Conservation (phyloP, 1,140 invertebrate species). For the Zaprionus inermis region DNA sequence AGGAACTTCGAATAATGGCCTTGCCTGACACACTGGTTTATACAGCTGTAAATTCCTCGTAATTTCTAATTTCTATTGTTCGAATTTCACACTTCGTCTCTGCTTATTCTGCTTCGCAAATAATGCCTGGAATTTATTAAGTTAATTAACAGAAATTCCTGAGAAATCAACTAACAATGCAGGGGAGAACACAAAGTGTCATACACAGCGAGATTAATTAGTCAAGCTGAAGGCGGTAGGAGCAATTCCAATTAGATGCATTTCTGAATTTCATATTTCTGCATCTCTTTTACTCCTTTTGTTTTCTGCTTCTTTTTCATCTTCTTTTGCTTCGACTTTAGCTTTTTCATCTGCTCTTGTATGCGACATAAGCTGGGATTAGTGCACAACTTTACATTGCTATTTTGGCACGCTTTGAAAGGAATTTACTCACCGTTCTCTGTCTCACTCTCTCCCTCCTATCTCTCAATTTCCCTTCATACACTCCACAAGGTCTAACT, state of each 20-base stretch:
- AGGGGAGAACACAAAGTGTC: background rate
- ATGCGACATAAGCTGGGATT: background rate
- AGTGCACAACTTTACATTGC: background rate
- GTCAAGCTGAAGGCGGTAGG: background rate
- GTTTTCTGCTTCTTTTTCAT: background rate
- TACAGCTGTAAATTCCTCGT: background rate
- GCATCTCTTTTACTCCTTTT: background rate
- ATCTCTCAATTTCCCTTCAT: background rate
- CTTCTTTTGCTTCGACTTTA: background rate
- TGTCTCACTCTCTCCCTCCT: background rate
- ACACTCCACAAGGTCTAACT: background rate
- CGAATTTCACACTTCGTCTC: background rate
- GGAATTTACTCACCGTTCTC: slow-evolving; percentile 8
- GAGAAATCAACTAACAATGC: background rate
- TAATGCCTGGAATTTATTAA: background rate
- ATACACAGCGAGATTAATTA: background rate
- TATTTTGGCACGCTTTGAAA: slow-evolving; percentile 15
- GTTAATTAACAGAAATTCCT: background rate
- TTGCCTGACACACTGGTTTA: no score
- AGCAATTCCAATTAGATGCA: background rate
- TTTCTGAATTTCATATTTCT: background rate
- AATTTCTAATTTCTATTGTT: background rate
- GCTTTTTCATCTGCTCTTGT: background rate
- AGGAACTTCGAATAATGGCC: background rate
- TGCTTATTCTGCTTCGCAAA: background rate